These are phyloP conservation scores for Aurelia sp. DNA, from an alignment of 30 jellyfish, hydroid and myxozoan genomes.

Conservation along the genomic window DNA sequence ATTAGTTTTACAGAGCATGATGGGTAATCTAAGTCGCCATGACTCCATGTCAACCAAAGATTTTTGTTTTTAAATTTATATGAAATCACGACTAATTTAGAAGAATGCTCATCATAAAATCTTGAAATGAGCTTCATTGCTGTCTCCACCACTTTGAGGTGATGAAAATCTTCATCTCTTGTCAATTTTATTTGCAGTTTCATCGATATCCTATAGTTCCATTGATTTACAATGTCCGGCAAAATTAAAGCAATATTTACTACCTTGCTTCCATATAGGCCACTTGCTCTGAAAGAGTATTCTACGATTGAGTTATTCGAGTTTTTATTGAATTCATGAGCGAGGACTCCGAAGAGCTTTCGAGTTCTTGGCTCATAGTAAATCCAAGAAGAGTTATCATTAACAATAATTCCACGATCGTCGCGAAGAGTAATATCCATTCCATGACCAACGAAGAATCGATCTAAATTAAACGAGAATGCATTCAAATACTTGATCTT, in stretches of 20 bases:
- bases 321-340: neutral
- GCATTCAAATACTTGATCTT: too few relatives aligned
- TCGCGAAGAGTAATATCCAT: too few relatives aligned
- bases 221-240: slow-evolving; percentile 12
- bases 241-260: neutral
- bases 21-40: slow-evolving; percentile 12
- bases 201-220: slow-evolving; percentile 10
- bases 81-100: slow-evolving; percentile 11
- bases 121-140: slow-evolving; percentile 13
- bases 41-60: slow-evolving; percentile 24
- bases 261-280: neutral
- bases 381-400: too few relatives aligned
- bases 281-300: neutral
- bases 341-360: neutral
- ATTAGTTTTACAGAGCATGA: slow-evolving; percentile 6
- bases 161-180: neutral
- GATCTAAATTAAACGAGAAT: too few relatives aligned
- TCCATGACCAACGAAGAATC: too few relatives aligned
- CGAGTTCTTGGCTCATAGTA: neutral
- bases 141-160: neutral
- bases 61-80: neutral
- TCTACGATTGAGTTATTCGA: neutral
- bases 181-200: neutral
- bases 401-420: too few relatives aligned
- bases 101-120: slow-evolving; percentile 5